A percentile compares a stretch with the other conserved stretches of the same genome.
Evolutionary conservation across 2,888 invertebrate species (phyloP).

Genomic region (Nemurella pictetii): DNA sequence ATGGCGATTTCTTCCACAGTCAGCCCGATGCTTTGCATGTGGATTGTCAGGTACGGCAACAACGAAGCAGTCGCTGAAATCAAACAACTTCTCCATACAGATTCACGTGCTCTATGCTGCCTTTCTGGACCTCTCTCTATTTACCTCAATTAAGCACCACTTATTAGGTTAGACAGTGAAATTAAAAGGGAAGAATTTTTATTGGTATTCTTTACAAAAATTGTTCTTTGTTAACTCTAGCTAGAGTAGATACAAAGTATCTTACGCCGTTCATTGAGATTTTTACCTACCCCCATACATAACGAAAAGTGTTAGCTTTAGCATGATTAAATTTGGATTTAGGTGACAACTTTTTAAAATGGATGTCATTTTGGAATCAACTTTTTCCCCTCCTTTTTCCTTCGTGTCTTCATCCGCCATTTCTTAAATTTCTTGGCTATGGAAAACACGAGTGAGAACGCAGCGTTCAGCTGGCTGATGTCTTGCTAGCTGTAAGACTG

Average conservation of each 20-base stretch:
- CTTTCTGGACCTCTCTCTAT: too few species aligned
- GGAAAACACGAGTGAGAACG: too few species aligned
- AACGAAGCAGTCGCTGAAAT: constrained; percentile 77
- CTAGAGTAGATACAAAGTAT: too few species aligned
- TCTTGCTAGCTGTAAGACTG: too few species aligned
- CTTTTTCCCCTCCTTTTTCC: constrained; percentile 43
- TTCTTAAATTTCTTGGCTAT: background rate
- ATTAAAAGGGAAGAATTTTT: too few species aligned
- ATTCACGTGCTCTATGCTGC: background rate
- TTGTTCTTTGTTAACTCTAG: too few species aligned
- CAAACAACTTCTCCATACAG: constrained; percentile 9
- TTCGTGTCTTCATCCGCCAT: constrained; percentile 28
- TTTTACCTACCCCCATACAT: constrained; percentile 71
- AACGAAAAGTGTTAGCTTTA: constrained; percentile 80
- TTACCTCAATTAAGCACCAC: too few species aligned
- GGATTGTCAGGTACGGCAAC: constrained; percentile 83
- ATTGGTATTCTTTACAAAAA: background rate
- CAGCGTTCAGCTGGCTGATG: too few species aligned
- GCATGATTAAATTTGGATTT: constrained; percentile 77
- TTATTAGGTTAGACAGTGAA: too few species aligned
- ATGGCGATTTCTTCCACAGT: constrained; percentile 85
- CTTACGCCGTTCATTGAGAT: too few species aligned
- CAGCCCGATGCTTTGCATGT: constrained; percentile 88
- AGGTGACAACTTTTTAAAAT: constrained; percentile 53
- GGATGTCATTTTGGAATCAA: background rate